A percentile compares a stretch with the other conserved stretches of the same genome.
These are phyloP conservation scores for Mustela nigripes DNA, from an alignment of 2,113 vertebrate genomes.

Conservation along the genomic window DNA sequence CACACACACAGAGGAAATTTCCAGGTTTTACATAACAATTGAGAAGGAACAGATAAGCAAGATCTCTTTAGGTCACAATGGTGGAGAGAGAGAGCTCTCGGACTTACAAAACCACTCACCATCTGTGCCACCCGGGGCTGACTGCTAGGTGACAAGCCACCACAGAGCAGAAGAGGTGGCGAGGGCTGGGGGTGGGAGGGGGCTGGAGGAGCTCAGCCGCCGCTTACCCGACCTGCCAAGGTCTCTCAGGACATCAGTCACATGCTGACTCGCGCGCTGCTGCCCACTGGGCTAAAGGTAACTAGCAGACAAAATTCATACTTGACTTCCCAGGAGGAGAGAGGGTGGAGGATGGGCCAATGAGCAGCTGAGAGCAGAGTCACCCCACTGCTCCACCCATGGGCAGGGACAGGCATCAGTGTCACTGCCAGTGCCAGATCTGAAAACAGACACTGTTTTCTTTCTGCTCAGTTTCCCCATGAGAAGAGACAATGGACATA, in stretches of 20 bases:
- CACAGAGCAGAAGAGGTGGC: constrained; percentile 58
- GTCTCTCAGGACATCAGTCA: constrained; percentile 87
- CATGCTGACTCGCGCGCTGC: constrained; percentile 80
- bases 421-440: constrained; percentile 58
- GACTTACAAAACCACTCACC: constrained; percentile 66
- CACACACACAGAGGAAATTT: not conserved
- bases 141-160: constrained; percentile 78
- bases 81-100: constrained; percentile 57
- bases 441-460: constrained; percentile 80
- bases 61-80: constrained; percentile 38
- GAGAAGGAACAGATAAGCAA: constrained; percentile 46
- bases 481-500: constrained; percentile 61
- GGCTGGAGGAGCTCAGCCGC: constrained; percentile 76
- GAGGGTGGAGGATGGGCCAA: constrained; percentile 87
- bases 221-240: constrained; percentile 84
- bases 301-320: constrained; percentile 88
- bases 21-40: constrained; percentile 9
- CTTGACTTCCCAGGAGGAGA: constrained; percentile 84
- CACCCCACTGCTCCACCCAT: constrained; percentile 90
- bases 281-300: constrained; percentile 92
- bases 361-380: constrained; percentile 84
- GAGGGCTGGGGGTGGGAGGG: not conserved
- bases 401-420: constrained; percentile 72
- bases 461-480: constrained; percentile 63
- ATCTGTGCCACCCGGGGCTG: constrained; percentile 33